Evolutionary conservation across 2,797 vertebrate species (phyloP), one percentile per base, ranked within the genome.

Genomic region (Muraenolepis orangiensis): DNA sequence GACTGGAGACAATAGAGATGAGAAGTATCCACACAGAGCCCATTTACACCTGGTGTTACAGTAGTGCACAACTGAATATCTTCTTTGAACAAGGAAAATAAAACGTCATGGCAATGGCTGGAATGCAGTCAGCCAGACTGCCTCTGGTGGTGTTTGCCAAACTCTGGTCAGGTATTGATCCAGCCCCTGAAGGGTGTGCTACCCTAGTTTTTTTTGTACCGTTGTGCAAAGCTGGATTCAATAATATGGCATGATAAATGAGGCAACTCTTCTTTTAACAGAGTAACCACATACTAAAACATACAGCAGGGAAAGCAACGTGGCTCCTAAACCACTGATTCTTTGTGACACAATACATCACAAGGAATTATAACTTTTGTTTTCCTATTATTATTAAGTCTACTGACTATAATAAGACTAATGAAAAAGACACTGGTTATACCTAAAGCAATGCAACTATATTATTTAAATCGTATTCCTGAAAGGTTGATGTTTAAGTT

Each of bases 1-100:
- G 57, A 26, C 23, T 3, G 23, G 51, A 23, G n/a, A 61, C 18
- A 23, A n/a, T 51, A 51, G 20, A 20, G 74, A 77, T 80, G 66
- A 18, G 29, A 77, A 73, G 10, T 6, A 67, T 28, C 61, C 26
- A 31, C 4, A 6, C 28, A 67, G 29, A 31, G 30, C 66, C 66
- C 16, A 18, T 30, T 67, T 29, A 67, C 66, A 67, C 28, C 66
- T 29, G 29, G 66, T 31, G 16, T 31, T 20, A 31, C 29, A 31
- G 26, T 31, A 13, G 18, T n/a, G 66, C 30, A n/a, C n/a, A n/a
- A n/a, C 66, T 31, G 66, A 30, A 12, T 30, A 13, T 30, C 26
- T 66, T 29, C n/a, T 66, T 29, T 26, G n/a, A 30, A 66, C 64
- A 66, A 66, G 64, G 5, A 18, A 8, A 16, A 67, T 30, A 14